These are phyloP conservation scores for Hirtodrosophila trivittata DNA, from an alignment of 2,888 invertebrate genomes.

Conservation along the genomic window DNA sequence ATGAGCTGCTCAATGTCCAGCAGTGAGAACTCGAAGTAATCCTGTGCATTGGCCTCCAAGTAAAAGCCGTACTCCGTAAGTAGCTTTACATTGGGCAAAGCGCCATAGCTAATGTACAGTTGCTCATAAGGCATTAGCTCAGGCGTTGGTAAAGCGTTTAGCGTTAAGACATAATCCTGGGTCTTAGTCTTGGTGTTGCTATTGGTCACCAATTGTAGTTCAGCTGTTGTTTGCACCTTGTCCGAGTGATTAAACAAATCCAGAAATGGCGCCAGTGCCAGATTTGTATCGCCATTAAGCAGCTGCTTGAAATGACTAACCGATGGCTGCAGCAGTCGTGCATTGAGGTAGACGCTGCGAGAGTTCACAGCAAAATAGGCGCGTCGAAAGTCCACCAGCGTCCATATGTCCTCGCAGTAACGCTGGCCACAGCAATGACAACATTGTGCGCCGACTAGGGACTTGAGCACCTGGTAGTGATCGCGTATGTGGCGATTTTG, in stretches of 20 bases:
- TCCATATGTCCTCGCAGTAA: slow-evolving; percentile 84
- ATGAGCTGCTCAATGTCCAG: slow-evolving; percentile 85
- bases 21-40: slow-evolving; percentile 87
- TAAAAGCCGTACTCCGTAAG: slow-evolving; percentile 95
- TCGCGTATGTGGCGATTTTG: slow-evolving; percentile 85
- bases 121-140: slow-evolving; percentile 87
- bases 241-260: slow-evolving; percentile 95
- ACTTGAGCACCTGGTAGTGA: slow-evolving; percentile 61
- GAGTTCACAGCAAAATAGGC: slow-evolving; percentile 94
- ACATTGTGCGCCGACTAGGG: slow-evolving; percentile 29
- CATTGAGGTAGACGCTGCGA: slow-evolving; percentile 90
- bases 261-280: slow-evolving; percentile 93
- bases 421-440: slow-evolving; percentile 84
- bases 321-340: slow-evolving; percentile 84
- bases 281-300: slow-evolving; percentile 86
- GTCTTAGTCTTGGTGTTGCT: slow-evolving; percentile 18
- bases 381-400: slow-evolving; percentile 88
- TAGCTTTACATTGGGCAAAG: slow-evolving; percentile 91
- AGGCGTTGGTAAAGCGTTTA: slow-evolving; percentile 37
- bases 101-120: slow-evolving; percentile 95
- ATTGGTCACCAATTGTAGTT: slow-evolving; percentile 54
- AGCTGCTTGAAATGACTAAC: slow-evolving; percentile 79
- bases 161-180: slow-evolving; percentile 71
- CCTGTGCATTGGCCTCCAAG: slow-evolving; percentile 88
- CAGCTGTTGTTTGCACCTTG: slow-evolving; percentile 85